Conservation (phyloP, 1,140 invertebrate genomes). For the Zophobas atratus region DNA sequence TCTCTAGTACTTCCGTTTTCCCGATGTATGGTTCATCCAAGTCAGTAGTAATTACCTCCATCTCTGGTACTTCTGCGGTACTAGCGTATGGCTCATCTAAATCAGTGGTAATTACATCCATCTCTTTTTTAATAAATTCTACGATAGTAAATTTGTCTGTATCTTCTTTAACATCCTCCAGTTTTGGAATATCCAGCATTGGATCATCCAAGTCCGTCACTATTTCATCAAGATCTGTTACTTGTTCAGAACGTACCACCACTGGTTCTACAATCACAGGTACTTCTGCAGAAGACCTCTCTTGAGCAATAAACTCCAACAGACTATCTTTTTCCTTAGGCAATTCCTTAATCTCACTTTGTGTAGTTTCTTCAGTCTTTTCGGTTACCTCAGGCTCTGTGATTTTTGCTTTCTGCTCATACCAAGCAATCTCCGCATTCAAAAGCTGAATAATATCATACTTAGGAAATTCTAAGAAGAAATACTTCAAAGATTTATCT, state of each 20-base stretch:
- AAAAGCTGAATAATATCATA: slow-evolving; percentile 47
- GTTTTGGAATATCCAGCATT: slow-evolving; percentile 10
- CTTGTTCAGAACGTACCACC: slow-evolving; percentile 4
- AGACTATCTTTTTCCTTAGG: slow-evolving; percentile 20
- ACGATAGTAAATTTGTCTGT: neutral
- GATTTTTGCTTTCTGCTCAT: slow-evolving; percentile 47
- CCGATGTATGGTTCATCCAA: slow-evolving; percentile 6
- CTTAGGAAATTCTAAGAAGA: slow-evolving; percentile 15
- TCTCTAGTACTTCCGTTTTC: slow-evolving; percentile 11
- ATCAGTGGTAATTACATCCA: neutral
- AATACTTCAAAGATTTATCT: slow-evolving; percentile 22
- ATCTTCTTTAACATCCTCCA: neutral
- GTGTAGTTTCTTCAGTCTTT: slow-evolving; percentile 31
- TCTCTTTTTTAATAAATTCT: neutral
- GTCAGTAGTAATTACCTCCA: neutral
- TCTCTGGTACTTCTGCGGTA: neutral
- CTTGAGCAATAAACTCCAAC: neutral
- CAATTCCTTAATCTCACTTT: slow-evolving; percentile 13
- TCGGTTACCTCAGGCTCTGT: slow-evolving; percentile 31
- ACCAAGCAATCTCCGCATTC: slow-evolving; percentile 48
- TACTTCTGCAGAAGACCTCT: neutral
- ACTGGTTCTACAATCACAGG: neutral
- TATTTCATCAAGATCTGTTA: slow-evolving; percentile 27
- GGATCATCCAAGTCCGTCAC: slow-evolving; percentile 23
- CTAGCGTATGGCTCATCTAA: neutral